phyloP scores from a whole-genome alignment of 1,140 invertebrate species.

The Dermatophagoides farinae region DNA sequence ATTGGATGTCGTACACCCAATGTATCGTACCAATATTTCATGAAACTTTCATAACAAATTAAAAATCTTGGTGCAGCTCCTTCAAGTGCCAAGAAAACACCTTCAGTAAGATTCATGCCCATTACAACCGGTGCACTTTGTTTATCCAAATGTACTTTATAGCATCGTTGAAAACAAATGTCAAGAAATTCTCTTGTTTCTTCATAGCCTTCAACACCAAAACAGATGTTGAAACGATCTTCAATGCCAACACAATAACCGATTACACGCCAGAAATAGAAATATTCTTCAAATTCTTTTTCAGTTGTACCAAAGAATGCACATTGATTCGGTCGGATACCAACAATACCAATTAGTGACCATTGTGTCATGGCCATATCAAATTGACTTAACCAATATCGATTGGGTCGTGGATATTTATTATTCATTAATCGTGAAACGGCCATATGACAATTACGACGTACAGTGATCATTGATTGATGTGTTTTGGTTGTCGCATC shows the following conservation, averaged over 20 bases:
- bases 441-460: slow-evolving; percentile 8
- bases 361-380: slow-evolving; percentile 24
- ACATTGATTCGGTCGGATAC: slow-evolving; percentile 10
- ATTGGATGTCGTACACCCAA: slow-evolving; percentile 7
- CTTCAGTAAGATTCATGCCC: slow-evolving; percentile 13
- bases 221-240: slow-evolving; percentile 44
- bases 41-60: slow-evolving; percentile 12
- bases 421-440: slow-evolving; percentile 6
- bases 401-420: slow-evolving; percentile 4
- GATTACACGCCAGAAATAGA: slow-evolving; percentile 63
- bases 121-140: slow-evolving; percentile 1
- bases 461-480: slow-evolving; percentile 6
- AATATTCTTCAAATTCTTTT: slow-evolving; percentile 44
- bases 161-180: slow-evolving; percentile 14
- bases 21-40: slow-evolving; percentile 16
- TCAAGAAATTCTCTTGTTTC: slow-evolving; percentile 5
- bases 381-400: slow-evolving; percentile 19
- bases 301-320: slow-evolving; percentile 16
- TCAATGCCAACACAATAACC: slow-evolving; percentile 57
- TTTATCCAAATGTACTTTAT: slow-evolving; percentile 10
- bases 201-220: slow-evolving; percentile 19
- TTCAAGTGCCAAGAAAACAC: slow-evolving; percentile 9
- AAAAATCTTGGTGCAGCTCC: slow-evolving; percentile 1
- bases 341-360: slow-evolving; percentile 22
- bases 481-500: neutral